Base-by-base conservation (phyloP, 1,140 invertebrate genomes). In the Drosophila burlai region DNA sequence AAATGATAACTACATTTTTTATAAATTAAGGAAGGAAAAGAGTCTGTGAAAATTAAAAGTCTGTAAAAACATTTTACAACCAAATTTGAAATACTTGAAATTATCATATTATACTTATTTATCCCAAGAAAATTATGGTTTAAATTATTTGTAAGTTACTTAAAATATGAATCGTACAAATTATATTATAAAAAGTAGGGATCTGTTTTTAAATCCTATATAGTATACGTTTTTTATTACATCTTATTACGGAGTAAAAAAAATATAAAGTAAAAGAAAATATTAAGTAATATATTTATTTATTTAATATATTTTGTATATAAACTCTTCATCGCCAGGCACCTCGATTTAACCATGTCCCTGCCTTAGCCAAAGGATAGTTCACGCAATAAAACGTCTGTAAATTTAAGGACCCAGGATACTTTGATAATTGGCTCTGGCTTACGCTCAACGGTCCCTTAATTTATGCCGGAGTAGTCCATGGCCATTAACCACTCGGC, bases 351-450 rank as follows among this genome's bases (percentile, higher is more conserved):
- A 26, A 21, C 21, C 46, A 3, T 18, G 9, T 42, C 38, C 31
- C 31, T 4, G 31, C 11, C 11, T 5, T 21, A 11, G 8, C 11
- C 5, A 49, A 26, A 5, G 15, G 46, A 3, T 26, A 49, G 24
- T 16, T 24, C 4, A 2, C 24, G 24, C 46, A 26, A 26, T 50
- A 29, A 50, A 11, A 52, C 26, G 6, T 34, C 10, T 69, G 66
- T 79, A 81, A 81, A 79, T 84, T 90, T 89, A 84, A 89, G 74
- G 78, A 59, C 69, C 60, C 69, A 84, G 81, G 78, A 89, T 89
- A 89, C 84, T 89, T 87, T 84, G 74, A 85, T 89, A 89, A 89
- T 89, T 89, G 85, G 78, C 72, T 68, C 78, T 71, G 89, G 84
- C 84, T 89, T 79, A 89, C 83, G 81, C 83, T 89, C 89, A 89